Percentiles rank a stretch among this genome's conserved stretches.
Conservation (phyloP, 2,797 vertebrate genomes). For the Todus mexicanus region DNA sequence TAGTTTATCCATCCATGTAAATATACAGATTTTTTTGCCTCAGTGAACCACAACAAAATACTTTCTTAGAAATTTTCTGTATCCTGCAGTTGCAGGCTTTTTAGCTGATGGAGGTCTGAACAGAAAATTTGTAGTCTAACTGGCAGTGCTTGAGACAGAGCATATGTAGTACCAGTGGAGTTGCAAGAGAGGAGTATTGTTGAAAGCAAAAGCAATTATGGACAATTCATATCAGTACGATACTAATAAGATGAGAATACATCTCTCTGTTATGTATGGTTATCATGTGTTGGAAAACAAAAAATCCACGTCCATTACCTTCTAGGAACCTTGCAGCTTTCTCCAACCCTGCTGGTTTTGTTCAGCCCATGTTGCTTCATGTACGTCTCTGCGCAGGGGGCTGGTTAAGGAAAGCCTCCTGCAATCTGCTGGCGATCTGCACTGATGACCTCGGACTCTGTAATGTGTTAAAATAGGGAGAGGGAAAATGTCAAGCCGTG, state of each 20-base stretch:
- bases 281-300: background rate
- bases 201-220: background rate
- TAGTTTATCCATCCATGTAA: background rate
- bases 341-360: background rate
- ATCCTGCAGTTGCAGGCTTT: background rate
- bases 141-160: background rate
- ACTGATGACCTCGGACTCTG: background rate
- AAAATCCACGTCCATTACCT: background rate
- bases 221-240: background rate
- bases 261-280: background rate
- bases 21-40: background rate
- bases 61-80: background rate
- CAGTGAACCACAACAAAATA: background rate
- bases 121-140: background rate
- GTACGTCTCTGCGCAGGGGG: accelerated
- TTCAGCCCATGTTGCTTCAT: background rate
- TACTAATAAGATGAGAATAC: background rate
- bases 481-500: too few species aligned
- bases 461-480: background rate
- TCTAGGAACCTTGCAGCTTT: background rate
- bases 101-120: background rate
- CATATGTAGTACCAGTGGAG: background rate
- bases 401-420: background rate
- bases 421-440: background rate
- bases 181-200: background rate